Evolutionary conservation across 2,888 invertebrate species (phyloP), one percentile per base, ranked within the genome.

Genomic region (Euproctis similis): DNA sequence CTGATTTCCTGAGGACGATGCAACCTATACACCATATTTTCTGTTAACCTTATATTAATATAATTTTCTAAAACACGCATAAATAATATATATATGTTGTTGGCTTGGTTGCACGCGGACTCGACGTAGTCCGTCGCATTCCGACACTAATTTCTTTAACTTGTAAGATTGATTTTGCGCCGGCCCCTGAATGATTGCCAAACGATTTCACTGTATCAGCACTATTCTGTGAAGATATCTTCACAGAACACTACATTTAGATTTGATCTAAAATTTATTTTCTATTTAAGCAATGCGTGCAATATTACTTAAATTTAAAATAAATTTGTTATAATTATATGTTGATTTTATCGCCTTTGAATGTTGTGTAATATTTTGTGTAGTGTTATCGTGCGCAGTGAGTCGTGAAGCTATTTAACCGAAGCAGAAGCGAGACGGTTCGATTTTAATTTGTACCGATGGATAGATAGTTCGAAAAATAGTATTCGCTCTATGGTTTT

Each of bases 91-190:
- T 10, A 21, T 21, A 10, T 53, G 57, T 62, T 61, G 59, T 59
- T 69, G 60, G 76, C 77, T 74, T 73, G 59, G 59, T 63, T 64
- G 74, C 78, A 77, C 80, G 59, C 70, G 69, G 71, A 64, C n/a
- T 56, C 40, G 64, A 59, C 68, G 67, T 69, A 59, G 53, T 49
- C 52, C 53, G 71, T 74, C 76, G 72, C 78, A 81, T 80, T 81
- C 78, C 77, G 75, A 76, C 62, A 68, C 68, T 73, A 67, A 71
- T 72, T 66, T 59, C 44, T 64, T 65, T 77, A 75, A 65, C 31
- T 49, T 66, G n/a, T 80, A 74, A 75, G 74, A 61, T 77, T 62
- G 64, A 66, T 73, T 76, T 58, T 57, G 67, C 53, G 69, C 65
- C 66, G 74, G 67, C 61, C 67, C 57, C 24, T 33, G 26, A 28